These are phyloP conservation scores for Heliconius himera DNA, from an alignment of 1,140 invertebrate species.

Conservation along the genomic window DNA sequence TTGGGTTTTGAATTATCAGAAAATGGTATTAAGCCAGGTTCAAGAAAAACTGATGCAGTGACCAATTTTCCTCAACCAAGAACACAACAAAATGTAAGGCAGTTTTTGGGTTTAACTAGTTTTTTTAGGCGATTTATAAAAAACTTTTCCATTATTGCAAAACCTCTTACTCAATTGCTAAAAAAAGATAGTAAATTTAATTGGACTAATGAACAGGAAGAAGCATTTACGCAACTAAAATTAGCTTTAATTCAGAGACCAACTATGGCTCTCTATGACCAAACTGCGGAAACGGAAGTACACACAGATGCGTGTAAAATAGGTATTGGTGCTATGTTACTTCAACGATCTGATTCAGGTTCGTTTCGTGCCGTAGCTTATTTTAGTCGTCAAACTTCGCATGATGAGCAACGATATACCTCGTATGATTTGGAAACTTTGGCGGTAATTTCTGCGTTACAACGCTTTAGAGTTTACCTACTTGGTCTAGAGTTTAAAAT, in stretches of 20 bases:
- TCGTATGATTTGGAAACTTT: conserved; percentile 39
- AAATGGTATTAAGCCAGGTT: conserved; percentile 28
- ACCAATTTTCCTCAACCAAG: conserved; percentile 31
- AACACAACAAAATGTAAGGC: conserved; percentile 37
- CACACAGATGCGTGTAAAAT: conserved; percentile 30
- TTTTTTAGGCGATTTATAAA: conserved; percentile 13
- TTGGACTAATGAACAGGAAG: conserved; percentile 33
- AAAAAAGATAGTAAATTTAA: conserved; percentile 43
- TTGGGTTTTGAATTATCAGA: conserved; percentile 37
- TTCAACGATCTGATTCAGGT: conserved; percentile 11
- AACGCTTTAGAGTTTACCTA: conserved; percentile 30
- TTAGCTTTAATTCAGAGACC: conserved; percentile 39
- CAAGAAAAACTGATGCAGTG: conserved; percentile 35
- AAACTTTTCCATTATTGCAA: conserved; percentile 48
- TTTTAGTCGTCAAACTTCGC: conserved; percentile 37
- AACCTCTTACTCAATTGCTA: conserved; percentile 50
- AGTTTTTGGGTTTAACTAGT: conserved; percentile 48
- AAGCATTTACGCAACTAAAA: conserved; percentile 39
- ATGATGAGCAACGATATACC: conserved; percentile 26
- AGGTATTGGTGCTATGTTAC: conserved; percentile 39
- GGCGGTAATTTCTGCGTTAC: conserved; percentile 25
- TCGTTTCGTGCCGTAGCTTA: conserved; percentile 27
- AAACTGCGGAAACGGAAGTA: conserved; percentile 50
- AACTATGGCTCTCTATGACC: conserved; percentile 54
- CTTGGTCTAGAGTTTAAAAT: no score